Base-by-base conservation (phyloP, 2,113 vertebrate genomes). In the Polyodon spathula region DNA sequence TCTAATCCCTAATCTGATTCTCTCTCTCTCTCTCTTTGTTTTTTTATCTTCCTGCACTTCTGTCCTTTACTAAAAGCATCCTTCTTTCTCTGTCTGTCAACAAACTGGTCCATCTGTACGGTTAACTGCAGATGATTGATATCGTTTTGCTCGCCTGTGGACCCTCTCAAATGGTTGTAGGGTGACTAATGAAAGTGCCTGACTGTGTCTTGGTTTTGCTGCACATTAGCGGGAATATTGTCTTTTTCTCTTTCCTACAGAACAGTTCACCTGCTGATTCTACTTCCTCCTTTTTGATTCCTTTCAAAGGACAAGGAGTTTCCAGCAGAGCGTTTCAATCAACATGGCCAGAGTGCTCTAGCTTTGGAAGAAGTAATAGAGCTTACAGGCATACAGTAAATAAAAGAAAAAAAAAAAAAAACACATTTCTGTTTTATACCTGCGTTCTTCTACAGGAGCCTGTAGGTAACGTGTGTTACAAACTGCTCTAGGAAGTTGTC, bases 21-120 rank as follows among this genome's bases (percentile, higher is more conserved):
- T 48, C 16, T 54, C 56, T 65, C 16, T 58, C 8, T 59, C 54
- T 73, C 60, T 65, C 50, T 68, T 43, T 41, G 43, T 50, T 40
- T 66, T 39, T 75, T 59, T 68, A 57, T 43, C 62, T 8, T 3
- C 27, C 58, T 48, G 17, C 17, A 27, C 27, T 27, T 27, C 27
- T 27, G 27, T 27, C 27, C 27, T 27, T 27, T 27, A 27, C 27
- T 27, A 27, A 27, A 27, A 59, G 60, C 40, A 5, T 39, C 43
- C 2, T 6, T 51, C 41, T 48, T 4, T 60, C 48, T 43, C 16
- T 27, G 27, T 27, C 27, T 27, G 27, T 27, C 27, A 27, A 27
- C 27, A 27, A 27, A 27, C 27, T 27, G 27, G 27, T 27, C 27
- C 27, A 27, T 27, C 27, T 27, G 27, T 27, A 27, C 27, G 3